A percentile compares a stretch with the other conserved stretches of the same genome.
Conservation (phyloP, 2,113 vertebrate genomes). For the Furnarius figulus region DNA sequence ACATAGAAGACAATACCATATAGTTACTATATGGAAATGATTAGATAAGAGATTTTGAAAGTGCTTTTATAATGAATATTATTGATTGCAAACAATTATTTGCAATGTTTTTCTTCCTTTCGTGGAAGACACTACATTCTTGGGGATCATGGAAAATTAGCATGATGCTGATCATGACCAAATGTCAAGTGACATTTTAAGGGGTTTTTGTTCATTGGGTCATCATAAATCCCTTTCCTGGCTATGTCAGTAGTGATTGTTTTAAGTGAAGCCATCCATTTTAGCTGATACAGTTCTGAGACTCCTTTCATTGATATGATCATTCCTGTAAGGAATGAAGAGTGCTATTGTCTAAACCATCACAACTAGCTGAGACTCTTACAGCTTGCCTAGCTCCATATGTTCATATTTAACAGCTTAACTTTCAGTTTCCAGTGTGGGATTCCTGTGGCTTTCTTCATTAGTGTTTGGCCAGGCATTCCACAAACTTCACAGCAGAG, state of each 20-base stretch:
- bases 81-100: not conserved
- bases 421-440: slow-evolving; percentile 14
- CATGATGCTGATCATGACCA: not conserved
- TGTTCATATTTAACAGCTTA: slow-evolving; percentile 40
- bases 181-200: not conserved
- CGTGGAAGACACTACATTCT: not conserved
- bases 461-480: slow-evolving; percentile 19
- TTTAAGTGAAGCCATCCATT: not conserved
- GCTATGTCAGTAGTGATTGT: not conserved
- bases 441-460: slow-evolving; percentile 41
- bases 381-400: not conserved
- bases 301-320: not conserved
- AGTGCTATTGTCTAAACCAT: not conserved
- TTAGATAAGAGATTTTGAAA: not conserved
- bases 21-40: rapidly evolving
- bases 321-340: not conserved
- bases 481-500: slow-evolving; percentile 30
- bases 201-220: not conserved
- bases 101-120: not conserved
- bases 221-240: not conserved
- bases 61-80: not conserved
- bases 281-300: not conserved
- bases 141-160: not conserved
- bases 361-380: not conserved
- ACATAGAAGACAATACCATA: not conserved